Evolutionary conservation across 2,113 vertebrate genomes (phyloP).

Genomic region (Syngnathoides biaculeatus): DNA sequence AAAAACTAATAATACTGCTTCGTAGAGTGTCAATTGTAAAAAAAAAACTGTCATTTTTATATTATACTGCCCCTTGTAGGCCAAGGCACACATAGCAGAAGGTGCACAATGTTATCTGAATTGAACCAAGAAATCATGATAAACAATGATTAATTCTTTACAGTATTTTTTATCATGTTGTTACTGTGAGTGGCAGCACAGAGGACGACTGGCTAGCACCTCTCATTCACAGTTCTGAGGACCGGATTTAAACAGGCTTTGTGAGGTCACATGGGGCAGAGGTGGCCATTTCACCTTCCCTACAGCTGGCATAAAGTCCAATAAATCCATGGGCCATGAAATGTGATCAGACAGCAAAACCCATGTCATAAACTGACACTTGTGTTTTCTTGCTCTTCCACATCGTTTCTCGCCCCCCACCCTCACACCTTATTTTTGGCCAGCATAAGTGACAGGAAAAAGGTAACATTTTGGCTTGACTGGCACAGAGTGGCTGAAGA

Average conservation of each 20-base stretch:
- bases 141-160: too few species aligned
- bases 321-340: constrained; percentile 69
- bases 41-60: too few species aligned
- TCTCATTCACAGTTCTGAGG: too few species aligned
- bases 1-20: too few species aligned
- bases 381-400: constrained; percentile 38
- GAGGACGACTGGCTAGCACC: too few species aligned
- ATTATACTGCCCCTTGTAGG: too few species aligned
- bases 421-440: constrained; percentile 14
- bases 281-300: constrained; percentile 67
- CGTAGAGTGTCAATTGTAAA: too few species aligned
- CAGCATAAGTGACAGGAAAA: constrained; percentile 46
- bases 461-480: constrained; percentile 14
- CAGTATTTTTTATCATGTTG: too few species aligned
- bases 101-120: too few species aligned
- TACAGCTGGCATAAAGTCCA: constrained; percentile 62
- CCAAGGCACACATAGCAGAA: too few species aligned
- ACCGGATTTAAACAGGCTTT: constrained; percentile 6
- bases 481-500: constrained; percentile 52
- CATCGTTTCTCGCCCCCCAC: constrained; percentile 16
- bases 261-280: constrained; percentile 47
- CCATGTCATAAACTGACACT: constrained; percentile 57
- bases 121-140: too few species aligned
- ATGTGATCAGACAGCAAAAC: constrained; percentile 68
- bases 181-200: too few species aligned